Base-by-base conservation (phyloP, 2,888 invertebrate genomes). In the Dynastes hyllus region DNA sequence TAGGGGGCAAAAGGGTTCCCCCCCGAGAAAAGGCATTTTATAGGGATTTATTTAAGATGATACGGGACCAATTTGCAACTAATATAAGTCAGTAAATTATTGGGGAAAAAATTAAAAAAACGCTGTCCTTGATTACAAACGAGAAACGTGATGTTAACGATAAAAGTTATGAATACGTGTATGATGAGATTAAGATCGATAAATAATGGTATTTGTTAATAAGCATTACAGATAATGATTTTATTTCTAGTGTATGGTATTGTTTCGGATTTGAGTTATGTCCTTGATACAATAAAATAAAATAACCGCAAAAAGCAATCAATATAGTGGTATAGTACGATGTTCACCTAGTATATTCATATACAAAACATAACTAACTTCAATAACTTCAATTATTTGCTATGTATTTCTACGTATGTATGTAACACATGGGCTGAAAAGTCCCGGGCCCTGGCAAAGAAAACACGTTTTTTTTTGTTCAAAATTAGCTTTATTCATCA, bases 81-180 rank as follows among this genome's bases (percentile, higher is more conserved):
- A 70, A 58, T 40, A 45, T 4, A 73, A 16, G 16, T 13, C n/a
- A n/a, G n/a, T n/a, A n/a, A n/a, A n/a, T n/a, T n/a, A n/a, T n/a
- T n/a, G n/a, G n/a, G n/a, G n/a, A n/a, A n/a, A n/a, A n/a, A n/a
- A n/a, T 58, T 61, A 37, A 58, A 27, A 22, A 58, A 8, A 40
- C 22, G 11, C 16, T n/a, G 40, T 11, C 16, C 73, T 58, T 73
- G 22, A 55, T 73, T 58, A 40, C 53, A 6, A 45, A 22, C 1
- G 61, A 32, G 27, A 22, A 45, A 40, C 61, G 27, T 61, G 37
- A 73, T 29, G 58, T 58, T 71, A 58, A 61, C 45, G 37, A 40
- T 73, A 22, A 61, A 11, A 8, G 22, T 6, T 73, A 45, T 13
- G 73, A 73, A 58, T 61, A 40, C 27, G 45, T 22, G 13, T 73